A percentile compares a stretch with the other conserved stretches of the same genome.
phyloP scores from a whole-genome alignment of 2,797 vertebrate genomes.

The Loris lydekkerianus region DNA sequence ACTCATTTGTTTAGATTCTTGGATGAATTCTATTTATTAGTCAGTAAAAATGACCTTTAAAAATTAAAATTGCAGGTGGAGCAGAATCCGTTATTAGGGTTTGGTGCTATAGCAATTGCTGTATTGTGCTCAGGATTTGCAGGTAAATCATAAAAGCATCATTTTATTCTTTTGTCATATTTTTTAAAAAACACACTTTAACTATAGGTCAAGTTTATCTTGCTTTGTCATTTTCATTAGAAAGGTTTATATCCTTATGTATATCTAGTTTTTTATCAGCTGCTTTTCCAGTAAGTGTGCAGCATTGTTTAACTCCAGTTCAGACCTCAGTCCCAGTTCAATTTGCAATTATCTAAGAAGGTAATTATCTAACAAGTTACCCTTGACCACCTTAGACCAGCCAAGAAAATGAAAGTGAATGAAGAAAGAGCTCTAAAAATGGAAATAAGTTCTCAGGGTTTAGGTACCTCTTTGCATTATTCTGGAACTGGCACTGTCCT shows the following conservation, averaged over 20 bases:
- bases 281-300: constrained; percentile 1
- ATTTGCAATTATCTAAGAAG: constrained; percentile 9
- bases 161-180: constrained; percentile 10
- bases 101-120: constrained; percentile 94
- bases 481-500: background rate
- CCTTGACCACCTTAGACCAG: background rate
- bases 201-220: constrained; percentile 6
- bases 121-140: constrained; percentile 99
- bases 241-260: constrained; percentile 22
- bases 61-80: constrained; percentile 92
- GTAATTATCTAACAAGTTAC: background rate
- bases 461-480: background rate
- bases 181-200: constrained; percentile 42
- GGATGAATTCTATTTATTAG: constrained; percentile 15
- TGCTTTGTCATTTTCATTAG: constrained; percentile 33
- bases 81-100: constrained; percentile 95
- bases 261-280: constrained; percentile 26
- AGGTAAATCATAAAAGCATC: constrained; percentile 89
- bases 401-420: constrained; percentile 17
- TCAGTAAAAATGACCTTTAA: constrained; percentile 48
- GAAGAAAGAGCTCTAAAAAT: constrained; percentile 9
- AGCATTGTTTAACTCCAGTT: constrained; percentile 32
- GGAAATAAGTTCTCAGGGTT: constrained; percentile 30
- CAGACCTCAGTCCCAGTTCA: constrained; percentile 1
- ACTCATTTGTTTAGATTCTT: constrained; percentile 42